These are phyloP conservation scores for Sphinx pinastri DNA, from an alignment of 2,888 invertebrate genomes.

Conservation along the genomic window DNA sequence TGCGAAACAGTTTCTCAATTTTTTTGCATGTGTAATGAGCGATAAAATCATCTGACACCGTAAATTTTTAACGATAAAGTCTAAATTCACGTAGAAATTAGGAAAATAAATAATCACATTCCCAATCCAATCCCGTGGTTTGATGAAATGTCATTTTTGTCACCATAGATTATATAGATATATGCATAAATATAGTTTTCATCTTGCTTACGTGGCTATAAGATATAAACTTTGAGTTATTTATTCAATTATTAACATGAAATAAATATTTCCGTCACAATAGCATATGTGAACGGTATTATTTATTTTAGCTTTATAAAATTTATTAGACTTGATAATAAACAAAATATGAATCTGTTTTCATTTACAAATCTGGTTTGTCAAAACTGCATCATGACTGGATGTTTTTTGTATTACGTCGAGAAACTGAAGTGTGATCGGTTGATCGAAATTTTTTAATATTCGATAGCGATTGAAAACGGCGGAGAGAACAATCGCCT, in stretches of 20 bases:
- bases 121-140: constrained; percentile 61
- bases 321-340: constrained; percentile 38
- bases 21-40: constrained; percentile 14
- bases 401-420: constrained; percentile 34
- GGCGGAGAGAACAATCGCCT: constrained; percentile 43
- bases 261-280: neutral
- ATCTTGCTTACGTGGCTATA: constrained; percentile 13
- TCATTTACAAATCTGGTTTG: constrained; percentile 27
- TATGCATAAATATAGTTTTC: constrained; percentile 1
- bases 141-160: constrained; percentile 58
- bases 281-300: neutral
- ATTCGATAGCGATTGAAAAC: constrained; percentile 10
- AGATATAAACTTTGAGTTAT: neutral
- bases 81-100: constrained; percentile 53
- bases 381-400: constrained; percentile 35
- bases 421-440: neutral
- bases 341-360: constrained; percentile 38
- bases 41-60: constrained; percentile 48
- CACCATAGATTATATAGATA: constrained; percentile 30
- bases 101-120: constrained; percentile 61
- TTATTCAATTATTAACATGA: neutral
- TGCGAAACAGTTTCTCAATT: neutral
- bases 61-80: constrained; percentile 49
- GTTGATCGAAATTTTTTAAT: neutral
- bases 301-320: neutral